Conservation (phyloP, 2,797 vertebrate genomes). For the Pteronotus mesoamericanus region DNA sequence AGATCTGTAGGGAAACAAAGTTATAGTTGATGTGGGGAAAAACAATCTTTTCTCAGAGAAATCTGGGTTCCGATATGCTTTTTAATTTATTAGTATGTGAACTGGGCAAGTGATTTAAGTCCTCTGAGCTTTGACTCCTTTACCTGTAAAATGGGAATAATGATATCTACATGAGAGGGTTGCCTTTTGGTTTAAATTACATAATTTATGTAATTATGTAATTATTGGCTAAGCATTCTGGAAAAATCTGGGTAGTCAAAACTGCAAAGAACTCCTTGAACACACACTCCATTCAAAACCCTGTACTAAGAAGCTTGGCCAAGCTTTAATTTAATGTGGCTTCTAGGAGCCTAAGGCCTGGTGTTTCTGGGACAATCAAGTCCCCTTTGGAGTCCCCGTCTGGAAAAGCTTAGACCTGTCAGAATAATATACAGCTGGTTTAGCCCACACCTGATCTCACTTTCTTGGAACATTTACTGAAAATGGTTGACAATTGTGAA, state of each 20-base stretch:
- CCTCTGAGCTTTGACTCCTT: not conserved
- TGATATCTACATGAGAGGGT: not conserved
- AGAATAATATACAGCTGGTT: not conserved
- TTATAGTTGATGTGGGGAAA: not conserved
- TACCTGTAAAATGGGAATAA: not conserved
- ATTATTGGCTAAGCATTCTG: not conserved
- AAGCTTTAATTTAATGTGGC: not conserved
- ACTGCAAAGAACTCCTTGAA: not conserved
- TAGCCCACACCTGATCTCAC: not conserved
- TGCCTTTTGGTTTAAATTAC: conserved; percentile 15
- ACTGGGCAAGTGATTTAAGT: not conserved
- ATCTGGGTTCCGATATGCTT: not conserved
- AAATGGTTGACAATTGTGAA: not conserved
- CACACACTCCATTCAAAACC: not conserved
- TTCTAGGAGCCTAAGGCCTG: not conserved
- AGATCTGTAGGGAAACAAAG: conserved; percentile 5
- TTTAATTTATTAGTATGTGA: conserved; percentile 14
- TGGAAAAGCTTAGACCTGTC: not conserved
- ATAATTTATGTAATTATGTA: not conserved
- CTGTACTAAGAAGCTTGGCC: not conserved
- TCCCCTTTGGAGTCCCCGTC: not conserved
- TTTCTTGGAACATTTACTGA: not conserved
- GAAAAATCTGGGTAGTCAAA: not conserved
- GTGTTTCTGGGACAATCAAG: not conserved
- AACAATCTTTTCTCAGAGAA: conserved; percentile 25